These are phyloP conservation scores for Exocentrus adspersus DNA, from an alignment of 2,888 invertebrate species.

Conservation along the genomic window DNA sequence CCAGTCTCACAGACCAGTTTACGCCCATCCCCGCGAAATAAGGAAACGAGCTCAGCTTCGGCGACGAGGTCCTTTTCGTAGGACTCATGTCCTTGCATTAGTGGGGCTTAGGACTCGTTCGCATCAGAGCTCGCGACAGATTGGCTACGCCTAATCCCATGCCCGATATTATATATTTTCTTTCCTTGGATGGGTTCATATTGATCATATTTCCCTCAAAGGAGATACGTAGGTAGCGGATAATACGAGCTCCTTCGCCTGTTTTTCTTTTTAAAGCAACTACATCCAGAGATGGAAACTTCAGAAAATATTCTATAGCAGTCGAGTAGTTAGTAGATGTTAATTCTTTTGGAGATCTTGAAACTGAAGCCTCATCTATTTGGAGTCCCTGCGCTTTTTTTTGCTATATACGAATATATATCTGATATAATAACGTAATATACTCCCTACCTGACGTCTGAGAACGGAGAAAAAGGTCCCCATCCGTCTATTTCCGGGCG, in stretches of 20 bases:
- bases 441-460: conserved; percentile 17
- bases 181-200: conserved; percentile 42
- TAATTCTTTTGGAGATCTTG: too few species aligned
- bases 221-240: conserved; percentile 26
- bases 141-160: conserved; percentile 62
- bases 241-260: conserved; percentile 15
- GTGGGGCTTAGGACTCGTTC: conserved; percentile 56
- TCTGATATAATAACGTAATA: too few species aligned
- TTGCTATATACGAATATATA: too few species aligned
- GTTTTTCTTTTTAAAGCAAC: background rate
- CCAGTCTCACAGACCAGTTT: background rate
- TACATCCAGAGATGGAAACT: too few species aligned
- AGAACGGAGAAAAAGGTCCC: conserved; percentile 33
- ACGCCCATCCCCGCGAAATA: conserved; percentile 14
- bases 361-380: too few species aligned
- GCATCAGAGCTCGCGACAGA: conserved; percentile 60
- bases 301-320: too few species aligned
- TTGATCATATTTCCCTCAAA: conserved; percentile 44
- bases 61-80: conserved; percentile 29
- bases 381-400: background rate
- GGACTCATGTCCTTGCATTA: conserved; percentile 54
- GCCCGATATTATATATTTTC: conserved; percentile 60
- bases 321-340: too few species aligned
- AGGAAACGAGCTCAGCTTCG: conserved; percentile 31
- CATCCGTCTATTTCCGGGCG: conserved; percentile 25